Evolutionary conservation across 2,888 invertebrate genomes (phyloP).

Genomic region (Mythimna impura): DNA sequence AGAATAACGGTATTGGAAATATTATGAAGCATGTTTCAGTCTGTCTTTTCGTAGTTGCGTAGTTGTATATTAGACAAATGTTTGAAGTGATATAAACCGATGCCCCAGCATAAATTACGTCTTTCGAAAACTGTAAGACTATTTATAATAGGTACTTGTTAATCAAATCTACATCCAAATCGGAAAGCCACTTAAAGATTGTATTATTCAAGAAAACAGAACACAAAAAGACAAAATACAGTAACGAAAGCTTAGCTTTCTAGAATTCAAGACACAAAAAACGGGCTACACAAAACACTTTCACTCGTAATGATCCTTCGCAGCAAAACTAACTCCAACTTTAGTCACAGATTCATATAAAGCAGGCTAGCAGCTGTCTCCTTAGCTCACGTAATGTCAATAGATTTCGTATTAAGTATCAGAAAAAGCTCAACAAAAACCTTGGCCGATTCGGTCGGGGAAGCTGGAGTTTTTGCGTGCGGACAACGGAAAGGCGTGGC

Average conservation of each 20-base stretch:
- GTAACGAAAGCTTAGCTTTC: background rate
- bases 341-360: slow-evolving; percentile 32
- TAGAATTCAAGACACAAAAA: slow-evolving; percentile 12
- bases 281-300: background rate
- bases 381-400: slow-evolving; percentile 35
- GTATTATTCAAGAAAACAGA: too few relatives aligned
- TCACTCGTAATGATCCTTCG: background rate
- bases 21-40: too few relatives aligned
- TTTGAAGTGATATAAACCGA: too few relatives aligned
- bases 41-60: too few relatives aligned
- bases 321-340: slow-evolving; percentile 1
- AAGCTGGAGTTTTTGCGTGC: slow-evolving; percentile 66
- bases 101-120: too few relatives aligned
- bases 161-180: too few relatives aligned
- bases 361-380: slow-evolving; percentile 28
- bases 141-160: too few relatives aligned
- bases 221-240: background rate
- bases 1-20: too few relatives aligned
- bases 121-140: too few relatives aligned
- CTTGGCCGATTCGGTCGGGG: slow-evolving; percentile 34
- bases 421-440: slow-evolving; percentile 60
- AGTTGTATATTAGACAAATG: too few relatives aligned
- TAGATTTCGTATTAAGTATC: slow-evolving; percentile 51
- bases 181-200: too few relatives aligned
- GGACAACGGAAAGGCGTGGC: slow-evolving; percentile 74